Conservation (phyloP, 2,797 vertebrate species). For the Moxostoma hubbsi region DNA sequence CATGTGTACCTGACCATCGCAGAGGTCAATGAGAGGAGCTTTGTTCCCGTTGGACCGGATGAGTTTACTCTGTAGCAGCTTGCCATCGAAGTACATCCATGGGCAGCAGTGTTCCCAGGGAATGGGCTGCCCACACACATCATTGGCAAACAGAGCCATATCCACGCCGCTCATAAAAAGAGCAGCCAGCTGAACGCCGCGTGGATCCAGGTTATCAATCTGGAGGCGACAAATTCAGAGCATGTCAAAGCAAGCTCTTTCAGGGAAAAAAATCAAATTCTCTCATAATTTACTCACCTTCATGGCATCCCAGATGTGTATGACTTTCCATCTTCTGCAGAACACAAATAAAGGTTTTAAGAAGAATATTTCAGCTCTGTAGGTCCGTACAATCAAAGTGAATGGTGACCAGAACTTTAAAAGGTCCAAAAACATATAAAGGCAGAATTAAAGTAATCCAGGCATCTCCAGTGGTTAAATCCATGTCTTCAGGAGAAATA, state of each 20-base stretch:
- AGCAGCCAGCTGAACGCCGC: constrained; percentile 92
- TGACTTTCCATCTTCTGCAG: no score
- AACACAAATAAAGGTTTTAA: no score
- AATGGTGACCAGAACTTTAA: no score
- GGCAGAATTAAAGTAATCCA: no score
- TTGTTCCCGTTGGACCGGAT: constrained; percentile 90
- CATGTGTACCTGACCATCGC: constrained; percentile 92
- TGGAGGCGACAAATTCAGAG: constrained; percentile 68
- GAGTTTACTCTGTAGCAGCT: constrained; percentile 94
- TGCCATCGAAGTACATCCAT: constrained; percentile 98
- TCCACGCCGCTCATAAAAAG: constrained; percentile 96
- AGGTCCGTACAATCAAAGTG: no score
- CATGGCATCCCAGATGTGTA: no score
- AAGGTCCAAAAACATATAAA: no score
- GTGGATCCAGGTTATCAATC: constrained; percentile 93
- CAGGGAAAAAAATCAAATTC: no score
- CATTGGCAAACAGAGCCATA: constrained; percentile 95
- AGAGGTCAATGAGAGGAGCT: constrained; percentile 95
- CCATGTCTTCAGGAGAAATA: no score
- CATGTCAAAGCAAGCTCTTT: not conserved
- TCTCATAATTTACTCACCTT: no score
- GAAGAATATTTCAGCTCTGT: no score
- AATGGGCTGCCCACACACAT: constrained; percentile 91
- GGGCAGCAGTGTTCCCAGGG: constrained; percentile 98
- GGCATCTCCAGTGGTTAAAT: no score